Evolutionary conservation across 1,140 invertebrate genomes (phyloP), one percentile per base, ranked within the genome.

Genomic region (Drosophila sproati): DNA sequence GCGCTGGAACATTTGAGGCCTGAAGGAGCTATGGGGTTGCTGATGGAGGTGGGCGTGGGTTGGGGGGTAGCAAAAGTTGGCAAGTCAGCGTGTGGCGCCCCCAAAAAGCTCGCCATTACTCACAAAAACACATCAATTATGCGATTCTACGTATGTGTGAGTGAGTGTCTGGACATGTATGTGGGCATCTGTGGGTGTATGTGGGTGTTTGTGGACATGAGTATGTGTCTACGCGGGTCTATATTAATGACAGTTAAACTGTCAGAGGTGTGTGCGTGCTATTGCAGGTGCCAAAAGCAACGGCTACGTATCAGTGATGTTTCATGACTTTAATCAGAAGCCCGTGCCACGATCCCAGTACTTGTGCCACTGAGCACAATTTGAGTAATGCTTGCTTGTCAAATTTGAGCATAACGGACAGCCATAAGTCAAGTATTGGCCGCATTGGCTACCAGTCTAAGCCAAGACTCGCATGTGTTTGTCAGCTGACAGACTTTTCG

Each of bases 171-270:
- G 6, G 4, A n/a, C 10, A 31, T 10, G 66, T 52, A 34, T 52
- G 4, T 43, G 39, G 4, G 39, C n/a, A 7, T 2, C 2, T 31
- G 54, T n/a, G 54, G n/a, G 60, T 60, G 75, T 64, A 59, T 45
- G 66, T 69, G 67, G 37, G 59, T 35, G 63, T 48, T 47, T 61
- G 55, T 12, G 29, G 4, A 56, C 59, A 31, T 60, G 48, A 35
- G 12, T 52, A 50, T 43, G 45, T 37, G 64, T 67, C 48, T 45
- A 69, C 56, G 77, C 66, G 57, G 69, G 77, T 83, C 80, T 80
- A 89, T 88, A 88, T 88, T 88, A 88, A 88, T 89, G 83, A 88
- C 83, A 89, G 83, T 83, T 88, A 83, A 88, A 89, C 83, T 89
- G 85, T 89, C 80, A 83, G 82, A 82, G 83, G 77, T 88, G 77